Conservation (phyloP, 2,113 vertebrate species). For the Scortum barcoo region DNA sequence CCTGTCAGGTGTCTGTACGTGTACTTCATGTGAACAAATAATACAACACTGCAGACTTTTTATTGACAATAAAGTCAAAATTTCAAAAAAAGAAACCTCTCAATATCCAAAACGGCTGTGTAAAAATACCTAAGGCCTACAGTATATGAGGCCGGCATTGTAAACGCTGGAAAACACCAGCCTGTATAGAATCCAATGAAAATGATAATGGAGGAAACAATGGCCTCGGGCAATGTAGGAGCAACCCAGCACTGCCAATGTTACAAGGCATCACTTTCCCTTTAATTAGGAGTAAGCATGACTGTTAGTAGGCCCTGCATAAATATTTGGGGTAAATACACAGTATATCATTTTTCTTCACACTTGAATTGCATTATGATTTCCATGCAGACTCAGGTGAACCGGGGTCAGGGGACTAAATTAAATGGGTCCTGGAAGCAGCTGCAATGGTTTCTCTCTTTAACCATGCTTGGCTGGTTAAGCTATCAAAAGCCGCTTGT, state of each 20-base stretch:
- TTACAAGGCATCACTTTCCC: conserved; percentile 85
- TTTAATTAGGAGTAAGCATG: conserved; percentile 89
- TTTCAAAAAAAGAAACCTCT: conserved; percentile 57
- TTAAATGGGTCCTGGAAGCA: conserved; percentile 97
- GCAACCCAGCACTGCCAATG: conserved; percentile 71
- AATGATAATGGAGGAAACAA: conserved; percentile 84
- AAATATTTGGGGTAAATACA: conserved; percentile 97
- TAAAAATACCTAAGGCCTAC: conserved; percentile 71
- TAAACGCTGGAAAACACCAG: conserved; percentile 74
- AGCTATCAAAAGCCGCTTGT: conserved; percentile 97
- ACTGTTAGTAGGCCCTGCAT: conserved; percentile 92
- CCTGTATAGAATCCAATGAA: conserved; percentile 82
- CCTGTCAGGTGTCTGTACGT: conserved; percentile 29
- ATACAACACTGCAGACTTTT: conserved; percentile 46
- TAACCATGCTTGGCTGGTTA: conserved; percentile 99
- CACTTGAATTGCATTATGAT: conserved; percentile 98
- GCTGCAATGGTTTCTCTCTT: conserved; percentile 95
- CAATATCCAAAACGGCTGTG: conserved; percentile 64
- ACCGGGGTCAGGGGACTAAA: conserved; percentile 96
- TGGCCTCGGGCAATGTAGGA: conserved; percentile 78
- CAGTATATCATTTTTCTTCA: conserved; percentile 98
- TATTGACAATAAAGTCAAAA: conserved; percentile 71
- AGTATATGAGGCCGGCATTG: conserved; percentile 74
- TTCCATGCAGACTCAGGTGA: conserved; percentile 98
- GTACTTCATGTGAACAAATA: conserved; percentile 38